Conservation (phyloP, 2,888 invertebrate species). For the Stegophylla sp. region DNA sequence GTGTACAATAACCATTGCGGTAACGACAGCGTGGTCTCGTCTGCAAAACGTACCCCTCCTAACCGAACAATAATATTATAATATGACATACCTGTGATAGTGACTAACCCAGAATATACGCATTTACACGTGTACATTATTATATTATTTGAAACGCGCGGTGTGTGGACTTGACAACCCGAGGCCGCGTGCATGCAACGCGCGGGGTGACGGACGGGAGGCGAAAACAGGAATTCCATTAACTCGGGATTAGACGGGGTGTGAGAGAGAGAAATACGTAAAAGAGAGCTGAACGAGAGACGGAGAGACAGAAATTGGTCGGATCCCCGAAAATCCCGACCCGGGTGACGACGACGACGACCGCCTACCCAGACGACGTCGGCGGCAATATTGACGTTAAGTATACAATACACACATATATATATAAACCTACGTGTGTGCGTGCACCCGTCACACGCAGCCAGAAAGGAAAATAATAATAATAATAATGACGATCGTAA, state of each 20-base stretch:
- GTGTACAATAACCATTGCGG: not conserved
- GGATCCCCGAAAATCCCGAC: slow-evolving; percentile 53
- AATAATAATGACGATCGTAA: slow-evolving; percentile 22
- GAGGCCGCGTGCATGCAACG: slow-evolving; percentile 4
- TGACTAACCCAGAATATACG: no score
- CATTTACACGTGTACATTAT: not conserved
- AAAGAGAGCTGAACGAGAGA: no score
- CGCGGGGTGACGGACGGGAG: slow-evolving; percentile 9
- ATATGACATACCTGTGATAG: no score
- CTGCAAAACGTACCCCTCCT: not conserved
- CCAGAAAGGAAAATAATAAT: slow-evolving; percentile 1
- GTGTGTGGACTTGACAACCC: not conserved
- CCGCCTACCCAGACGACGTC: slow-evolving; percentile 27
- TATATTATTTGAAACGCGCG: no score
- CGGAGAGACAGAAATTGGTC: not conserved
- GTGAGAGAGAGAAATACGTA: not conserved
- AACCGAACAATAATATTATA: no score
- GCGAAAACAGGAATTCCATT: slow-evolving; percentile 50
- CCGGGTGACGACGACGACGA: slow-evolving; percentile 20
- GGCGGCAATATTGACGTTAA: not conserved
- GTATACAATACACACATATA: not conserved
- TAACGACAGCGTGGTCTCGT: not conserved
- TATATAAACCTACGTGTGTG: no score
- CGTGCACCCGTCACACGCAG: not conserved
- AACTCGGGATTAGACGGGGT: slow-evolving; percentile 20